These are phyloP conservation scores for Conomelus anceps DNA, from an alignment of 2,888 invertebrate genomes.

Conservation along the genomic window DNA sequence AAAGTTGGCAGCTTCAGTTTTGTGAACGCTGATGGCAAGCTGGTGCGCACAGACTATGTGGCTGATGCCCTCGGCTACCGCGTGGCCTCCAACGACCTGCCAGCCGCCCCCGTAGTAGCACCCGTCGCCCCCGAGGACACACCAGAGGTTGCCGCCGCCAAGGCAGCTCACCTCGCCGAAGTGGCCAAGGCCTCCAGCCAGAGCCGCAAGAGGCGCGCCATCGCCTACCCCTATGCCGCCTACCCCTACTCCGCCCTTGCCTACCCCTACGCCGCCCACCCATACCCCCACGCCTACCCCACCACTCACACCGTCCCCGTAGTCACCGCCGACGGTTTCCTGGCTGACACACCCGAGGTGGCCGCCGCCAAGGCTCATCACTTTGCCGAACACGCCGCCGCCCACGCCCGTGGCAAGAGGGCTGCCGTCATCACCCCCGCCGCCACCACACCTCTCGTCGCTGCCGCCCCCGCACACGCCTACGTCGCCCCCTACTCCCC, in stretches of 20 bases:
- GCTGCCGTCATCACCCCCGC: constrained; percentile 20
- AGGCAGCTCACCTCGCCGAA: constrained; percentile 26
- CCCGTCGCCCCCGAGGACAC: constrained; percentile 23
- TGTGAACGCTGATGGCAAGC: constrained; percentile 43
- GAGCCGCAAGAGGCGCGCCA: constrained; percentile 16
- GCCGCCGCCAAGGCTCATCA: constrained; percentile 43
- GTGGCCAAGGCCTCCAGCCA: constrained; percentile 7
- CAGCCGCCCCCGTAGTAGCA: constrained; percentile 34
- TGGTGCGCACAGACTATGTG: constrained; percentile 41
- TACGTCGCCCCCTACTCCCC: not conserved
- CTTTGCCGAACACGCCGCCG: constrained; percentile 23
- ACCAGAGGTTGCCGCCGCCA: constrained; percentile 27
- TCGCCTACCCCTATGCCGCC: not conserved
- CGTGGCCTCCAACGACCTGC: constrained; percentile 42
- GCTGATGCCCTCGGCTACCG: constrained; percentile 43
- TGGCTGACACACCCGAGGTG: constrained; percentile 25
- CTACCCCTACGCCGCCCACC: not conserved
- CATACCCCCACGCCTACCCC: constrained; percentile 4
- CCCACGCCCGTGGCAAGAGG: constrained; percentile 20
- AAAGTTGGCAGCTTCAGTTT: constrained; percentile 43
- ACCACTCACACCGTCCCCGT: not conserved
- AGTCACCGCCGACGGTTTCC: constrained; percentile 1
- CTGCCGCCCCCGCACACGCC: constrained; percentile 2
- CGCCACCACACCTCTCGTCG: constrained; percentile 19
- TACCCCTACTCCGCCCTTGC: not conserved